phyloP scores from a whole-genome alignment of 2,797 vertebrate genomes.

The Phrynocephalus forsythii region DNA sequence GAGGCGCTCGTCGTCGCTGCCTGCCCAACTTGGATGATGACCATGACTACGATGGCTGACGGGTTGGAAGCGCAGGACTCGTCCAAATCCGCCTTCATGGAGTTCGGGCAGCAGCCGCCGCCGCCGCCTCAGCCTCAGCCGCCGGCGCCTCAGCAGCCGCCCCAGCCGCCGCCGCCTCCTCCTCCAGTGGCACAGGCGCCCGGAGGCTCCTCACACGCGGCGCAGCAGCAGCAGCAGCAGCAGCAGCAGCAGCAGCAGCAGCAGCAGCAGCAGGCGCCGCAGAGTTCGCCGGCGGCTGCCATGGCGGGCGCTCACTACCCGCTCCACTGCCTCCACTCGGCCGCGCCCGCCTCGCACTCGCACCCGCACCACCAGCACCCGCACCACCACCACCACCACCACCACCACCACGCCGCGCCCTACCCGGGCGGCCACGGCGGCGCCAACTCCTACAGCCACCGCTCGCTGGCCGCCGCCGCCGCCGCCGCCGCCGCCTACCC shows the following conservation, averaged over 20 bases:
- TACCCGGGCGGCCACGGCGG: slow-evolving; percentile 83
- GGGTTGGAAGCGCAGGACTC: slow-evolving; percentile 99
- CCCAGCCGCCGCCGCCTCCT: slow-evolving; percentile 67
- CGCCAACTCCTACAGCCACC: slow-evolving; percentile 88
- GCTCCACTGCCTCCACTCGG: slow-evolving; percentile 96
- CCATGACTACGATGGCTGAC: slow-evolving; percentile 99
- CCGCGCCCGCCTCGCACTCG: slow-evolving; percentile 66
- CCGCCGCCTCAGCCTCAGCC: slow-evolving; percentile 68
- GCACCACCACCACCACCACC: slow-evolving; percentile 90
- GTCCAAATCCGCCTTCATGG: slow-evolving; percentile 99
- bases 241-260: slow-evolving; percentile 25
- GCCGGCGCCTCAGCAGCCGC: slow-evolving; percentile 63
- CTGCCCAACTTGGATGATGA: slow-evolving; percentile 99
- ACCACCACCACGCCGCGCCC: slow-evolving; percentile 88
- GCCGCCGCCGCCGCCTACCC: slow-evolving; percentile 90
- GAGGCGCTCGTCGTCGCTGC: slow-evolving; percentile 75
- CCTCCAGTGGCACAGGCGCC: slow-evolving; percentile 49
- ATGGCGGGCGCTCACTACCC: slow-evolving; percentile 97
- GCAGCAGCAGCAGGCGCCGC: slow-evolving; percentile 63
- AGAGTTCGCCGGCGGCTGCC: slow-evolving; percentile 96
- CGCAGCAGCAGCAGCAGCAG: slow-evolving; percentile 75
- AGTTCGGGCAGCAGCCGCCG: slow-evolving; percentile 92
- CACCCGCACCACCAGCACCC: slow-evolving; percentile 82
- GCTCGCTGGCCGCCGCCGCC: slow-evolving; percentile 90
- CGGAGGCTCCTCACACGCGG: slow-evolving; percentile 82